These are phyloP conservation scores for Hemithea aestivaria DNA, from an alignment of 2,888 invertebrate genomes.

Conservation along the genomic window DNA sequence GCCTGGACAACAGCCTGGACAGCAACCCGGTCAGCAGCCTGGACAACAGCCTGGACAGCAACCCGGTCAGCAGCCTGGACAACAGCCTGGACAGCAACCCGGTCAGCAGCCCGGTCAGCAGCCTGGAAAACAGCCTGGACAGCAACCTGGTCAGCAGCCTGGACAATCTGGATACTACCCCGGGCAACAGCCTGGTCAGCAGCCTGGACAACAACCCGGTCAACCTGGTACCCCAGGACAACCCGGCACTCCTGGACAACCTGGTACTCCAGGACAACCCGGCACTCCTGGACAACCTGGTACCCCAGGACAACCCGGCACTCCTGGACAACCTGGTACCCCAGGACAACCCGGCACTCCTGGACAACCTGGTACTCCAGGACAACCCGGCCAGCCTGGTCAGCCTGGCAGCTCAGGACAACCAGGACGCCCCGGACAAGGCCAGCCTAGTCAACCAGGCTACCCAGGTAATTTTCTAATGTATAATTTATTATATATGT, in stretches of 20 bases:
- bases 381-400: slow-evolving; percentile 19
- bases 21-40: slow-evolving; percentile 26
- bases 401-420: slow-evolving; percentile 23
- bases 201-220: too few species aligned
- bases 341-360: slow-evolving; percentile 35
- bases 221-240: slow-evolving; percentile 1
- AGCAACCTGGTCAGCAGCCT: slow-evolving; percentile 4
- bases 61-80: too few species aligned
- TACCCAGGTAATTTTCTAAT: slow-evolving; percentile 11
- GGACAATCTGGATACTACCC: slow-evolving; percentile 23
- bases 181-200: neutral
- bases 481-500: too few species aligned
- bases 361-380: slow-evolving; percentile 23
- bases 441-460: slow-evolving; percentile 26
- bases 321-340: slow-evolving; percentile 22
- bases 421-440: slow-evolving; percentile 29
- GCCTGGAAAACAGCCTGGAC: slow-evolving; percentile 21
- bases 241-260: slow-evolving; percentile 21
- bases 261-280: slow-evolving; percentile 9
- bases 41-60: too few species aligned
- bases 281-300: slow-evolving; percentile 25
- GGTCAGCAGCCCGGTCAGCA: slow-evolving; percentile 21
- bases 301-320: slow-evolving; percentile 20
- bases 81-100: too few species aligned
- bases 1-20: slow-evolving; percentile 24